Conservation (phyloP, 2,797 vertebrate species). For the Propithecus perrieri region DNA sequence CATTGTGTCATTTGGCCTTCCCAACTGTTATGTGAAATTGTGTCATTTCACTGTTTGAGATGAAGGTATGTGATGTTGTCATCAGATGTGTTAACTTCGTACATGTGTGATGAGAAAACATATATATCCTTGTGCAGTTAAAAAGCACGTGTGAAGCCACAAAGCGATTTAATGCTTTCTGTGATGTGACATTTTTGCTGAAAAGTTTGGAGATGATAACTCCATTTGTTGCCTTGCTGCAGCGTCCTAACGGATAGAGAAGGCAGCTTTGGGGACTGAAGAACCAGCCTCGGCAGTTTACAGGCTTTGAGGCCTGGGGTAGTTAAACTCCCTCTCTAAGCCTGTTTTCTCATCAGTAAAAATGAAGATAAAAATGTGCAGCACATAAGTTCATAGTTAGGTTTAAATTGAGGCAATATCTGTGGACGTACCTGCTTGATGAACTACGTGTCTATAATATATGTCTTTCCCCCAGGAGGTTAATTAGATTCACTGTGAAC, state of each 20-base stretch:
- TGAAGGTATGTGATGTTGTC: background rate
- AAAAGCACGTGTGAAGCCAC: background rate
- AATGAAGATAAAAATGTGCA: background rate
- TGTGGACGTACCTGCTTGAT: background rate
- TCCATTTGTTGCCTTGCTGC: background rate
- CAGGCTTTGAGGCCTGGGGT: background rate
- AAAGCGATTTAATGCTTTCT: background rate
- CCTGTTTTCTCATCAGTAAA: background rate
- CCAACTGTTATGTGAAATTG: fast-evolving
- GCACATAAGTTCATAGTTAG: background rate
- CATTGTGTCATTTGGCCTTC: background rate
- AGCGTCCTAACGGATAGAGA: background rate
- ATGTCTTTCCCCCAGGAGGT: background rate
- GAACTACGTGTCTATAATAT: background rate
- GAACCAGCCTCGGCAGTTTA: fast-evolving
- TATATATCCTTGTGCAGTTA: background rate
- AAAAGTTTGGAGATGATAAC: background rate
- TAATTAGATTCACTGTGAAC: background rate
- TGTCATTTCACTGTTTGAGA: background rate
- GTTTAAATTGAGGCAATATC: background rate
- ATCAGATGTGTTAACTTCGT: background rate
- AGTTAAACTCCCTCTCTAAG: background rate
- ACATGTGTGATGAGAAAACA: background rate
- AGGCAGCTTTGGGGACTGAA: background rate
- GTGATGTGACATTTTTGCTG: background rate